Conservation (phyloP, 2,888 invertebrate genomes). For the Drosophila bunnanda region DNA sequence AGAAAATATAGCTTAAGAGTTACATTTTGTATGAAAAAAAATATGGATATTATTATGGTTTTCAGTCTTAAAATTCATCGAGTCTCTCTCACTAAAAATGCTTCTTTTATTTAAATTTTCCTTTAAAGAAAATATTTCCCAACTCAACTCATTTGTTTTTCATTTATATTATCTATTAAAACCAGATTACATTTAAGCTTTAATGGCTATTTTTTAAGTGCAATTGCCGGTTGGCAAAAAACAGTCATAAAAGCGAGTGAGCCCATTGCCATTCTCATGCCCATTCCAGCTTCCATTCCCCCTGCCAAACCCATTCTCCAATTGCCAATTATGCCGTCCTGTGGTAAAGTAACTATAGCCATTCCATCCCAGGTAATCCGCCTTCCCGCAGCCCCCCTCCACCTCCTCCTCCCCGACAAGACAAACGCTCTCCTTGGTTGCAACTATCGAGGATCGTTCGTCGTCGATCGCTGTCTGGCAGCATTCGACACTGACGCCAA, state of each 20-base stretch:
- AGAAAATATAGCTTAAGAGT: too few species aligned
- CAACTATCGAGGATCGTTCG: slow-evolving; percentile 75
- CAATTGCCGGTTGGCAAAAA: slow-evolving; percentile 45
- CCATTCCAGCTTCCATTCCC: slow-evolving; percentile 71
- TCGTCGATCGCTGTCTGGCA: slow-evolving; percentile 59
- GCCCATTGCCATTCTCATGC: slow-evolving; percentile 79
- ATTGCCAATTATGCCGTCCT: slow-evolving; percentile 78
- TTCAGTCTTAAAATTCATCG: too few species aligned
- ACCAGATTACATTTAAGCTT: neutral
- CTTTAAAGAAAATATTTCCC: neutral
- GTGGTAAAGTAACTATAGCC: slow-evolving; percentile 9
- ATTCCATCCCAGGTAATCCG: slow-evolving; percentile 23
- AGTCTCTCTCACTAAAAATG: neutral
- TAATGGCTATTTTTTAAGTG: slow-evolving; percentile 13
- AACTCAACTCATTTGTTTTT: neutral
- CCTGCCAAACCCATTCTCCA: slow-evolving; percentile 68
- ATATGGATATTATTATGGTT: neutral
- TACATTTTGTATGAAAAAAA: neutral
- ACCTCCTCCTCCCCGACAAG: slow-evolving; percentile 57
- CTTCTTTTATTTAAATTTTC: too few species aligned
- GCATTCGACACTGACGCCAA: slow-evolving; percentile 50
- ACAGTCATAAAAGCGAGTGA: slow-evolving; percentile 76
- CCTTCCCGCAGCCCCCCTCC: slow-evolving; percentile 10
- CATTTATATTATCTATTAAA: neutral
- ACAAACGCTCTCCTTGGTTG: slow-evolving; percentile 63